Conservation (phyloP, 2,113 vertebrate species). For the Puffinus mauretanicus region DNA sequence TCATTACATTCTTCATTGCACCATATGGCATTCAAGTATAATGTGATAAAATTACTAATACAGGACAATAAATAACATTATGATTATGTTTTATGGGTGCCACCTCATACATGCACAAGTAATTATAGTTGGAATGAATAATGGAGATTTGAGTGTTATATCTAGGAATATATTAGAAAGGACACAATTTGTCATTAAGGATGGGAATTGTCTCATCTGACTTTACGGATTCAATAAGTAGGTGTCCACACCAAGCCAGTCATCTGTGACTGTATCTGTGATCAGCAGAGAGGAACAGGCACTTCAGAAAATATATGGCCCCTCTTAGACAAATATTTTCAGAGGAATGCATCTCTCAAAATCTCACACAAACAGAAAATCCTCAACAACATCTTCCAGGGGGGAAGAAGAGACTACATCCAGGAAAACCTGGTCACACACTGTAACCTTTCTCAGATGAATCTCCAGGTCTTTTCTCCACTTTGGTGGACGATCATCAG, state of each 20-base stretch:
- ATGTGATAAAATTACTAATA: slow-evolving; percentile 45
- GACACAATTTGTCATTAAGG: slow-evolving; percentile 31
- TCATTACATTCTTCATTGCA: not conserved
- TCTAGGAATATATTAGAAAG: slow-evolving; percentile 18
- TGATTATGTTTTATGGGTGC: slow-evolving; percentile 22
- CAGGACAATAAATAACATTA: slow-evolving; percentile 40
- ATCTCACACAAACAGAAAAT: not conserved
- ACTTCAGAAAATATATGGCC: not conserved
- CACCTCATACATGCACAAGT: slow-evolving; percentile 11
- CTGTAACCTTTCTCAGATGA: not conserved
- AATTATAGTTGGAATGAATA: slow-evolving; percentile 40
- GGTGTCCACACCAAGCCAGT: slow-evolving; percentile 22
- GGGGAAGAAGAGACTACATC: not conserved
- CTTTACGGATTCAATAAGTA: not conserved
- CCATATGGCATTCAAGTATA: slow-evolving; percentile 20
- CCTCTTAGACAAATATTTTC: slow-evolving; percentile 17
- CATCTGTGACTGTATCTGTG: slow-evolving; percentile 34
- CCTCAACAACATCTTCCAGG: not conserved
- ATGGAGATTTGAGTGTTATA: slow-evolving; percentile 3
- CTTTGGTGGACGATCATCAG: not conserved
- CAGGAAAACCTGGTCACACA: not conserved
- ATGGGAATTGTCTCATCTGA: slow-evolving; percentile 33
- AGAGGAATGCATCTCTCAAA: not conserved
- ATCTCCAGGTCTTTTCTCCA: not conserved
- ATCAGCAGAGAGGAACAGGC: not conserved